Percentiles rank a stretch among this genome's conserved stretches.
Evolutionary conservation across 2,797 vertebrate species (phyloP).

Genomic region (Melanotaenia nigrans): DNA sequence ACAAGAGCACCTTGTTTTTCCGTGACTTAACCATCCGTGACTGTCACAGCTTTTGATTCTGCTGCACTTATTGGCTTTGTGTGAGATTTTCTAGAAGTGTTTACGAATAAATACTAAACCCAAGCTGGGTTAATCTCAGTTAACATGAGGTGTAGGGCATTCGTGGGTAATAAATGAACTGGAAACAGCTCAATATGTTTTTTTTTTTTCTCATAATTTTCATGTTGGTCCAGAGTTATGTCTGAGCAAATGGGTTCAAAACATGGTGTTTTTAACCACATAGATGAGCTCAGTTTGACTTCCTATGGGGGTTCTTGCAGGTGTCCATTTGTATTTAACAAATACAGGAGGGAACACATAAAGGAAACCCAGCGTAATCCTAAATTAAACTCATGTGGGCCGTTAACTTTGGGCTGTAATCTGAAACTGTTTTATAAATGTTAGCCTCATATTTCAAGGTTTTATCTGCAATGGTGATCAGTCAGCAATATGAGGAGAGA

Average conservation of each 20-base stretch:
- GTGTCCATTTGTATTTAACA: background rate
- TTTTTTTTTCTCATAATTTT: too few species aligned
- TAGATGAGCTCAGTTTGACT: background rate
- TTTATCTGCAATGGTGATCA: too few species aligned
- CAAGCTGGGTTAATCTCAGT: background rate
- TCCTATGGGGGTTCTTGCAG: background rate
- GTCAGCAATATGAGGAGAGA: too few species aligned
- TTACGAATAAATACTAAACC: slow-evolving; percentile 2
- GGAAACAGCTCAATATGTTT: too few species aligned
- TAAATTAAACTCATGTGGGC: too few species aligned
- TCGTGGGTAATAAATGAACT: background rate
- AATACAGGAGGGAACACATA: background rate
- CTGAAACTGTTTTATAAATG: too few species aligned
- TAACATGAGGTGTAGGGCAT: background rate
- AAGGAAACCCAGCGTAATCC: background rate
- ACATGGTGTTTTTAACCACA: background rate
- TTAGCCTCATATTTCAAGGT: too few species aligned
- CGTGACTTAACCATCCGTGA: slow-evolving; percentile 8
- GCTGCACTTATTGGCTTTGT: slow-evolving; percentile 16
- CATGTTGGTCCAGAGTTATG: too few species aligned
- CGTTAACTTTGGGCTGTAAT: too few species aligned
- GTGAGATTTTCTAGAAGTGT: slow-evolving; percentile 8
- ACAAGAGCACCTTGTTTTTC: background rate
- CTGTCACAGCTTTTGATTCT: slow-evolving; percentile 9
- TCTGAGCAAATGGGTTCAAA: background rate